Evolutionary conservation across 2,888 invertebrate genomes (phyloP), one percentile per base, ranked within the genome.

Genomic region (Epinotia nisella): DNA sequence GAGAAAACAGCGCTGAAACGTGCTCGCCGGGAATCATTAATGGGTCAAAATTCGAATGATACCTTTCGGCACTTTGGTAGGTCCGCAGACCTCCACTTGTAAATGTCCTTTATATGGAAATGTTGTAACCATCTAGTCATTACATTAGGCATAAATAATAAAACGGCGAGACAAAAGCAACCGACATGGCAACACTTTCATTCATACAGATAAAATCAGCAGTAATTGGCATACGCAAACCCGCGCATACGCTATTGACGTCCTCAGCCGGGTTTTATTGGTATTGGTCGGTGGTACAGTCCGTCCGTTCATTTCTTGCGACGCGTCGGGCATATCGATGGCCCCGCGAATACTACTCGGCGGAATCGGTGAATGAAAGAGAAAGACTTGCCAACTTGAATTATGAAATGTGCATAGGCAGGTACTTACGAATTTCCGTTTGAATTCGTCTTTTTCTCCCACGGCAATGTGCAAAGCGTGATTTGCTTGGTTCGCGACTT

Each of bases 261-360:
- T 84, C 82, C 78, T 81, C 75, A 81, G 82, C 81, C 82, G 84
- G 82, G 85, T 88, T 89, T 87, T 90, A 91, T 91, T 89, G 87
- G 89, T 89, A 91, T 90, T 91, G 91, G 87, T 80, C 82, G 82
- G 83, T 82, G 83, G 87, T 87, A 83, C 83, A 84, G 87, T 83
- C 82, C 93, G 93, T 93, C 93, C 92, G 93, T 91, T 92, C 90
- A 91, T 92, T 92, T 91, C 86, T 86, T 76, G 83, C 86, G 86
- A 91, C 91, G 92, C 91, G 92, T 87, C 89, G 89, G 87, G 93
- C 90, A 93, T 92, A 93, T 81, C 88, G 88, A 92, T 90, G 85
- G 77, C 83, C 75, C 75, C 80, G 89, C 88, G 81, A 89, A 90
- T 88, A 89, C 89, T 87, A 88, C 82, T 77, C 71, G 75, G 72